These are phyloP conservation scores for Iguana delicatissima DNA, from an alignment of 2,797 vertebrate genomes.

Conservation along the genomic window DNA sequence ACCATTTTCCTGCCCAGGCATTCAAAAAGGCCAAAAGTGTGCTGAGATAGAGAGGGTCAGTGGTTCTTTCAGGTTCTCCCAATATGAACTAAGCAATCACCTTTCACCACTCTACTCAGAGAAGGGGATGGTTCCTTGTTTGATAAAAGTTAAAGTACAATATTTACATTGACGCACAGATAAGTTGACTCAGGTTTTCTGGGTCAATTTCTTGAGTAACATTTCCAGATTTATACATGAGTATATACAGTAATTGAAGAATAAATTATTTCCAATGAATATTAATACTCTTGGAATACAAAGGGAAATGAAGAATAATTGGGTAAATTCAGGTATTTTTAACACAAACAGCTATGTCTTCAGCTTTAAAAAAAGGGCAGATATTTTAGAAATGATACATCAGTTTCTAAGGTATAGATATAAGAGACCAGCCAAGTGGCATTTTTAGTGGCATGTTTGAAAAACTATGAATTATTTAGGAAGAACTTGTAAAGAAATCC, in stretches of 20 bases:
- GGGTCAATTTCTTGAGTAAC: too few relatives aligned
- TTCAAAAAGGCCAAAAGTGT: too few relatives aligned
- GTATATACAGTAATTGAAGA: background rate
- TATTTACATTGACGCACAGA: too few relatives aligned
- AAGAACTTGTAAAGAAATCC: background rate
- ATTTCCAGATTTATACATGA: too few relatives aligned
- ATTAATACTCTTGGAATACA: background rate
- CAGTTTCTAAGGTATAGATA: background rate
- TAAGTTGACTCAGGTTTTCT: too few relatives aligned
- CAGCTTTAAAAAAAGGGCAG: background rate
- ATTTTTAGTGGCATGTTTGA: constrained; percentile 11
- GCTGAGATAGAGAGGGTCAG: too few relatives aligned
- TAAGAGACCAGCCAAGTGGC: background rate
- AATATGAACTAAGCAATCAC: too few relatives aligned
- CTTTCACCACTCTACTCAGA: too few relatives aligned
- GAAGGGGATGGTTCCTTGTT: too few relatives aligned
- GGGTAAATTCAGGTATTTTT: background rate
- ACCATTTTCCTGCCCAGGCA: too few relatives aligned
- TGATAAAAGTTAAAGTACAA: too few relatives aligned
- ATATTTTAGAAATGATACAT: background rate
- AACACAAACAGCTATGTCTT: background rate
- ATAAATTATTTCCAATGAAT: background rate
- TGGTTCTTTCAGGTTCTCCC: too few relatives aligned
- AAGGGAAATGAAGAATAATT: background rate
- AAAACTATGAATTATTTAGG: background rate